Evolutionary conservation across 2,113 vertebrate species (phyloP).

Genomic region (Eleginops maclovinus): DNA sequence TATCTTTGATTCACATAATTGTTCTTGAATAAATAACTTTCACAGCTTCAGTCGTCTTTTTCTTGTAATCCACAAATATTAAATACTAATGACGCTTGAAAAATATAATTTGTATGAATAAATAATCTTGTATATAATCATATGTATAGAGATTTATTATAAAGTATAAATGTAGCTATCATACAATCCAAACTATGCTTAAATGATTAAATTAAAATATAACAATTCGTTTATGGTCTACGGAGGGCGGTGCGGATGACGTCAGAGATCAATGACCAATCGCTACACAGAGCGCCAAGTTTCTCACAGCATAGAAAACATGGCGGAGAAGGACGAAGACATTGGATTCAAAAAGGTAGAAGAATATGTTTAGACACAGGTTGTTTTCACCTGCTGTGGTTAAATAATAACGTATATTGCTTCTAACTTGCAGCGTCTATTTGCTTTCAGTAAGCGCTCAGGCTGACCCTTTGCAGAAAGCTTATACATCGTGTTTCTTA

Average conservation of each 20-base stretch:
- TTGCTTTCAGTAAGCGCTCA: neutral
- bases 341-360: slow-evolving; percentile 79
- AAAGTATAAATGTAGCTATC: neutral
- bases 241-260: neutral
- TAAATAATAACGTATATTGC: neutral
- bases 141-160: neutral
- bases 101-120: neutral
- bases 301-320: slow-evolving; percentile 45
- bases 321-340: slow-evolving; percentile 73
- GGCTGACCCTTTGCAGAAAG: neutral
- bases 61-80: neutral
- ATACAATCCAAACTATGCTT: neutral
- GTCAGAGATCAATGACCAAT: slow-evolving; percentile 55
- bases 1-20: neutral
- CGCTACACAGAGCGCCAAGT: slow-evolving; percentile 55
- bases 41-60: neutral
- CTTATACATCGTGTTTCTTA: no score
- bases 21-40: neutral
- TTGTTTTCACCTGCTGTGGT: accelerated
- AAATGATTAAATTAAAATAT: neutral
- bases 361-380: no score
- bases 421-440: neutral
- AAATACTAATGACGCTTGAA: no score
- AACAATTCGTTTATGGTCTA: accelerated
- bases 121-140: no score